Conservation (phyloP, 2,888 invertebrate species). For the Lasioglossum lativentre region DNA sequence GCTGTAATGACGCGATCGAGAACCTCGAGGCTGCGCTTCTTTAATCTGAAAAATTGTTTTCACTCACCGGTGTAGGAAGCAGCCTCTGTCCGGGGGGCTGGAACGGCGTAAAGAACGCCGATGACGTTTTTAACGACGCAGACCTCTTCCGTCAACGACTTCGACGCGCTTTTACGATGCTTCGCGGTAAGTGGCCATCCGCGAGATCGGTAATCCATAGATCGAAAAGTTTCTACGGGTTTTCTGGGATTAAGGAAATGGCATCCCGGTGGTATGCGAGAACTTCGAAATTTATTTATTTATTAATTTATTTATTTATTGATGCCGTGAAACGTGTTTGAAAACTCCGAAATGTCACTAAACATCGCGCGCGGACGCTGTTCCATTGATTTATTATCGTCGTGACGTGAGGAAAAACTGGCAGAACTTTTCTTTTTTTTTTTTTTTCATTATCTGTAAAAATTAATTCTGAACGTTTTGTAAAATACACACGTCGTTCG, state of each 20-base stretch:
- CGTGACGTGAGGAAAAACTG: too few species aligned
- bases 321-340: too few species aligned
- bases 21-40: slow-evolving; percentile 13
- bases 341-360: neutral
- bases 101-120: neutral
- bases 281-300: too few species aligned
- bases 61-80: neutral
- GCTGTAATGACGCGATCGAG: slow-evolving; percentile 44
- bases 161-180: neutral
- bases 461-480: neutral
- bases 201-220: slow-evolving; percentile 3
- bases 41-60: slow-evolving; percentile 43
- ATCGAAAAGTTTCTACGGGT: neutral
- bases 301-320: too few species aligned
- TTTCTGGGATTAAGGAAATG: neutral
- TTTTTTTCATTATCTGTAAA: too few species aligned
- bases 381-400: neutral
- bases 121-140: slow-evolving; percentile 15
- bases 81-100: neutral
- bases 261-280: neutral
- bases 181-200: neutral
- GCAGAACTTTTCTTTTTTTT: too few species aligned
- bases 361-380: neutral
- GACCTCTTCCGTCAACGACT: neutral
- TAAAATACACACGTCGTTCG: neutral